Evolutionary conservation across 2,797 vertebrate species (phyloP), one percentile per base, ranked within the genome.

Genomic region (Petrocephalus schoutedeni): DNA sequence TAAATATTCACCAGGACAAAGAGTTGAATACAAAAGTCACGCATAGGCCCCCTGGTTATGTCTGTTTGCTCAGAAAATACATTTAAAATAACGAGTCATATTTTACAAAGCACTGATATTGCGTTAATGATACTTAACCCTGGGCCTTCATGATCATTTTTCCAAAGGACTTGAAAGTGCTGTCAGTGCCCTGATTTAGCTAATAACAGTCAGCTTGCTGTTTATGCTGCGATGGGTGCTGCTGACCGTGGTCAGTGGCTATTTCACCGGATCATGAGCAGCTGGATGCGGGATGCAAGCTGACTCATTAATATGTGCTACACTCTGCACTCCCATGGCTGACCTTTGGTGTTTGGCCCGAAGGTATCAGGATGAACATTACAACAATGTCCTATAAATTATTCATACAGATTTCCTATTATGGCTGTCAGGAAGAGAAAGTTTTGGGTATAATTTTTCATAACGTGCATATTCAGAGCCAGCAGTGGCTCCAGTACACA

Each of bases 311-410:
- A 91, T 88, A 83, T 87, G 90, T 56, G 57, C 41, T 54, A 6
- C 49, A 85, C 86, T 41, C 23, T 67, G 56, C 28, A 16, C 71
- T 64, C 19, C 88, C 87, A 89, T 54, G 74, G 87, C 88, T 91
- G 91, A 92, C 91, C 92, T 92, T 91, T 88, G 86, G 89, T 89
- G 54, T 67, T 71, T 87, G 91, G 90, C 92, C 91, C 89, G 90
- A 88, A 91, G 91, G 90, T 80, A 87, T 88, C 77, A 45, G 87
- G 87, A 59, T 89, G 89, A 91, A 89, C 88, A 91, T 90, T 91
- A 89, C 87, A 88, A 87, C 90, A 90, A 89, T 85, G 86, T 89
- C 90, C 88, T 87, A 91, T 91, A 87, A 89, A 91, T 91, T 91
- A 91, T 91, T 91, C 88, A 91, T 90, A 77, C 54, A 85, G 85